phyloP scores from a whole-genome alignment of 2,888 invertebrate species.

The Sinhomidia bicolor region DNA sequence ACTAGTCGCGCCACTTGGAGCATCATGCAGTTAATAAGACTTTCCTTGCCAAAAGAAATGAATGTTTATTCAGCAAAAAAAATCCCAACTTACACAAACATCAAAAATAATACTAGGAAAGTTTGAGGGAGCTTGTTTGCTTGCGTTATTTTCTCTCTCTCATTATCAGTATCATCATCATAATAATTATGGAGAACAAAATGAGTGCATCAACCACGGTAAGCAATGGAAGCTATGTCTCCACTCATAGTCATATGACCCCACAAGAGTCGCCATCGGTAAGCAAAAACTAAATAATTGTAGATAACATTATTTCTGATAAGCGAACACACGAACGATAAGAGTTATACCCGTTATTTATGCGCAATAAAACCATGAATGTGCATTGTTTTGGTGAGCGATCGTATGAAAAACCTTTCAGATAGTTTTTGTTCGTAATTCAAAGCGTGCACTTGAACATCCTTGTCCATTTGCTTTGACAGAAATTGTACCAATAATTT shows the following conservation, averaged over 20 bases:
- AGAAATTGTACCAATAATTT: neutral
- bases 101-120: too few species aligned
- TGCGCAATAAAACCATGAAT: neutral
- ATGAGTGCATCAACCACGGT: neutral
- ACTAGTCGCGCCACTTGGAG: too few species aligned
- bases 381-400: conserved; percentile 3
- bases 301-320: neutral
- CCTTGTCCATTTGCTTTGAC: neutral
- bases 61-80: too few species aligned
- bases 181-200: neutral
- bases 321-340: neutral
- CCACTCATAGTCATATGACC: conserved; percentile 6
- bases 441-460: too few species aligned
- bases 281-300: neutral
- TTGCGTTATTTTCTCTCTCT: too few species aligned
- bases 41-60: too few species aligned
- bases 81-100: too few species aligned
- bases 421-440: too few species aligned
- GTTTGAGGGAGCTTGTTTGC: too few species aligned
- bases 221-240: neutral
- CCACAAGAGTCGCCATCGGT: neutral
- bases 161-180: neutral
- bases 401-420: neutral
- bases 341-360: neutral
- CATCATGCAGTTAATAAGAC: too few species aligned